phyloP scores from a whole-genome alignment of 2,797 vertebrate genomes.

The Brotogeris chrysoptera region DNA sequence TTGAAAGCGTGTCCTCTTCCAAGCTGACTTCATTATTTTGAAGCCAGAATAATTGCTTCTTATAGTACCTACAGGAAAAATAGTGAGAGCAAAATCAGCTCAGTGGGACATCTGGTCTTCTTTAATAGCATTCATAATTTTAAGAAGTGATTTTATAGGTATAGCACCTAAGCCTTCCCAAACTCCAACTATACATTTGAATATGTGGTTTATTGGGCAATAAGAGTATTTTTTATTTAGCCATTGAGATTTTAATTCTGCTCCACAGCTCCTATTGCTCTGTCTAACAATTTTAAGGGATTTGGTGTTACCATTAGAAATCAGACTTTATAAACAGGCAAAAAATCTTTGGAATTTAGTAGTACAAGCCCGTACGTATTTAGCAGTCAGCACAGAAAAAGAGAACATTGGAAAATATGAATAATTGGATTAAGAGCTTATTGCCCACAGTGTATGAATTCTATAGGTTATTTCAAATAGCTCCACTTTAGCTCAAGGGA shows the following conservation, averaged over 20 bases:
- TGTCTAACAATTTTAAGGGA: background rate
- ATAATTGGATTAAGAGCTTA: background rate
- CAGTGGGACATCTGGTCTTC: background rate
- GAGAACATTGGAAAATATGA: background rate
- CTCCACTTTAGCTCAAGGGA: background rate
- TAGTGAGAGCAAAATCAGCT: background rate
- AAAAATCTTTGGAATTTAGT: background rate
- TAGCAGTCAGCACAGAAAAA: background rate
- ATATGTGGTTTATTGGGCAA: background rate
- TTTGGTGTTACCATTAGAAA: background rate
- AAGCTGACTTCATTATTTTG: background rate
- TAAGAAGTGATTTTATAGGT: background rate
- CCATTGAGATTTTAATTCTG: background rate
- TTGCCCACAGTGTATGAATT: background rate
- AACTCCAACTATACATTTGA: background rate
- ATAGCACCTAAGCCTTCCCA: background rate
- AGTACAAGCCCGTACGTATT: background rate
- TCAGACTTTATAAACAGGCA: background rate
- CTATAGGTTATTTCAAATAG: background rate
- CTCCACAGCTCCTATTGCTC: background rate
- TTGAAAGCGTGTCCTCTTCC: background rate
- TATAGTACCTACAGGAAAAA: conserved; percentile 6
- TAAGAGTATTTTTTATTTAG: background rate
- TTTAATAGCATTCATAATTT: conserved; percentile 18
- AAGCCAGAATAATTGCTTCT: conserved; percentile 14